Conservation (phyloP, 2,797 vertebrate genomes). For the Enteromius afrohamiltoni region DNA sequence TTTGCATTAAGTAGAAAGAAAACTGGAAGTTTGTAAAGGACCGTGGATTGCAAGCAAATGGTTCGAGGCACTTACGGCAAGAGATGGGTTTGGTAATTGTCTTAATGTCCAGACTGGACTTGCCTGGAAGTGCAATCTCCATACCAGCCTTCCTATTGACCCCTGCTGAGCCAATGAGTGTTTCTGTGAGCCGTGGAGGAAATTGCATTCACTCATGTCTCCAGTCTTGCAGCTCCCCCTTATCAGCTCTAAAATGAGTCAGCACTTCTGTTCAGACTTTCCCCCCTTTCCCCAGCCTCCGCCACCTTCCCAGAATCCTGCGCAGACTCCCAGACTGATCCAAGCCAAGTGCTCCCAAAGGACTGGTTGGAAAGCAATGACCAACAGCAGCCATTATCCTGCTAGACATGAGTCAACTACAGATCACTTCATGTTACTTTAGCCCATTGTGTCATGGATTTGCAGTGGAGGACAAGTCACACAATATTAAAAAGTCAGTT, state of each 20-base stretch:
- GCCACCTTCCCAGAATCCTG: conserved; percentile 57
- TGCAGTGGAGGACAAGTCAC: not conserved
- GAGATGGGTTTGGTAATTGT: conserved; percentile 38
- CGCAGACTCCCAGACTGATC: conserved; percentile 51
- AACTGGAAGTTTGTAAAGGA: conserved; percentile 28
- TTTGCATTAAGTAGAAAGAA: conserved; percentile 53
- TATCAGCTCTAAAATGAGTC: conserved; percentile 57
- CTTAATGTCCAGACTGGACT: conserved; percentile 38
- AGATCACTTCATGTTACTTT: conserved; percentile 51
- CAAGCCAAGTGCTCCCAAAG: conserved; percentile 53
- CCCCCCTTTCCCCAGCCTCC: conserved; percentile 14
- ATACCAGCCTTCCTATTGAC: conserved; percentile 48
- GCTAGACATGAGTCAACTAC: conserved; percentile 56
- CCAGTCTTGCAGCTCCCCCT: conserved; percentile 39
- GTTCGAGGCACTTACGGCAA: conserved; percentile 26
- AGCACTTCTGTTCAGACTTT: conserved; percentile 47
- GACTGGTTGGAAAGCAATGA: conserved; percentile 51
- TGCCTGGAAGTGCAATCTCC: conserved; percentile 43
- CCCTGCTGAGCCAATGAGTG: conserved; percentile 30
- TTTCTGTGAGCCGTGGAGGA: conserved; percentile 40
- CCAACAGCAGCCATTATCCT: conserved; percentile 41
- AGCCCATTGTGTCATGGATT: conserved; percentile 31
- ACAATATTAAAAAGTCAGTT: not conserved
- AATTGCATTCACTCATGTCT: conserved; percentile 51
- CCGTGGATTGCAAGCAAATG: conserved; percentile 1